These are phyloP conservation scores for Halictus rubicundus DNA, from an alignment of 1,140 invertebrate genomes.

Conservation along the genomic window DNA sequence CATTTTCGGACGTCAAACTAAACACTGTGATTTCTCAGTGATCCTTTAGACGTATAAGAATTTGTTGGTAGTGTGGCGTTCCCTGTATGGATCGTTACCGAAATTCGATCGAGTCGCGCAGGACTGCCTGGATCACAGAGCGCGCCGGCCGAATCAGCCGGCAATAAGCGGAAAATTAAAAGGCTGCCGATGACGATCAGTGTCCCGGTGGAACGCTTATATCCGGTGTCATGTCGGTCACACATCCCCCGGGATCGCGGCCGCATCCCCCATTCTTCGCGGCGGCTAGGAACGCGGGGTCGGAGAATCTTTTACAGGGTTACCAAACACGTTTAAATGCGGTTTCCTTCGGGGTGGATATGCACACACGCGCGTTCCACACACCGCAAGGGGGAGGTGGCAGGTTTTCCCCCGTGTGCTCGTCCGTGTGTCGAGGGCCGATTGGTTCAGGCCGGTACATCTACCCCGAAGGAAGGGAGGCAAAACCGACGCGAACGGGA, in stretches of 20 bases:
- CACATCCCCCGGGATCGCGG: background rate
- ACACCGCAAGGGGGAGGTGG: background rate
- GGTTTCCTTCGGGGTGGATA: conserved; percentile 39
- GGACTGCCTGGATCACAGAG: too few species aligned
- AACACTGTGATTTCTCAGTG: too few species aligned
- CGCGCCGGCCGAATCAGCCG: too few species aligned
- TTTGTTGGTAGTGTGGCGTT: too few species aligned
- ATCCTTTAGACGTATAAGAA: too few species aligned
- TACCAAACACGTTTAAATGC: conserved; percentile 54
- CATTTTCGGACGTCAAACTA: too few species aligned
- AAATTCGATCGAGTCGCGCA: too few species aligned
- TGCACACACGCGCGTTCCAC: background rate
- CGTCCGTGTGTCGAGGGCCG: conserved; percentile 31
- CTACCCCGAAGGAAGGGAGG: conserved; percentile 47
- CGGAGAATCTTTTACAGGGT: conserved; percentile 59
- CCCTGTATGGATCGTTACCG: too few species aligned
- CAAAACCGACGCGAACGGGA: conserved; percentile 47
- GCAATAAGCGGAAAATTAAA: conserved; percentile 8
- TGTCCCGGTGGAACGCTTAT: background rate
- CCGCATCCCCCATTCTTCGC: background rate
- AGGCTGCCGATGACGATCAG: background rate
- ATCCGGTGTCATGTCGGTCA: background rate
- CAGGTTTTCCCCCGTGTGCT: background rate
- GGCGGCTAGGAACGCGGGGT: background rate
- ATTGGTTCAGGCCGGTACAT: conserved; percentile 21